Evolutionary conservation across 2,113 vertebrate genomes (phyloP).

Genomic region (Microtus montanus): DNA sequence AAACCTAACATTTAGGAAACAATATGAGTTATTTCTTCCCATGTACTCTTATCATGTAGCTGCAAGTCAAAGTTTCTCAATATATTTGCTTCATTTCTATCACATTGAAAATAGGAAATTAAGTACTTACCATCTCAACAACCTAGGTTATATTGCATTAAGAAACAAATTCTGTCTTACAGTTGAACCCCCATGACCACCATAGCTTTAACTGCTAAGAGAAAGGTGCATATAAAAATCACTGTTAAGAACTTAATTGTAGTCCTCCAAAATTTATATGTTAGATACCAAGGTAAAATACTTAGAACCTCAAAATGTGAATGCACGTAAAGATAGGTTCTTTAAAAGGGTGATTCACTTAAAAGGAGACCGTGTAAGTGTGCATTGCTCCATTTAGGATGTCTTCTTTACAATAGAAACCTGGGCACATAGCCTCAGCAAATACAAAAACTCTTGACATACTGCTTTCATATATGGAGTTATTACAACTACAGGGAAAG

Average conservation of each 20-base stretch:
- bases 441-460: neutral
- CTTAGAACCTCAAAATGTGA: neutral
- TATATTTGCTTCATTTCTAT: neutral
- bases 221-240: neutral
- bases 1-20: neutral
- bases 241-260: neutral
- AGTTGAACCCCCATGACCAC: neutral
- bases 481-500: neutral
- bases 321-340: neutral
- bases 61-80: neutral
- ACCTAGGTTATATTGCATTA: neutral
- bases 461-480: neutral
- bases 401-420: neutral
- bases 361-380: neutral
- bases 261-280: neutral
- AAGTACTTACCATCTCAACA: neutral
- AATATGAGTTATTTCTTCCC: neutral
- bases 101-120: neutral
- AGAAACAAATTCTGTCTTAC: neutral
- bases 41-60: neutral
- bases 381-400: neutral
- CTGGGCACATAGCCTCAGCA: neutral
- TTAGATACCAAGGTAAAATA: neutral
- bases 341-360: neutral
- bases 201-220: neutral